Evolutionary conservation across 2,113 vertebrate species (phyloP), one percentile per base, ranked within the genome.

Genomic region (Phalacrocorax carbo): DNA sequence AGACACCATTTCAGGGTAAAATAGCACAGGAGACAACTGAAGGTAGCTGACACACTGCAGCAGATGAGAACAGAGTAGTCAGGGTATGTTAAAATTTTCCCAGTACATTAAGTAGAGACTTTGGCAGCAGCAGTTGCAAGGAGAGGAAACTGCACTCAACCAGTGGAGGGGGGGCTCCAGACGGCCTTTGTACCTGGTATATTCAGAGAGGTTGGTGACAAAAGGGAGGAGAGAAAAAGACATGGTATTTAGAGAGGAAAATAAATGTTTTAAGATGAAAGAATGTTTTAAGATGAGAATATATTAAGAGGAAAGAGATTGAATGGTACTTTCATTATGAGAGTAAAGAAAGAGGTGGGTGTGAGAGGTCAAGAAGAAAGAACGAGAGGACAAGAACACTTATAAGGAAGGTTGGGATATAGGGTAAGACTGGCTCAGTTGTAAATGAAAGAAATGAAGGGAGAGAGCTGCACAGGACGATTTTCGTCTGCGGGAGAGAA

Each of bases 191-290:
- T 90, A 90, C 44, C 30, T 83, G 71, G 21, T 0, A 1, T 52
- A 46, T 92, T 92, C 76, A 81, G 38, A 86, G 68, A 61, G 17
- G 16, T 34, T 90, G 51, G 57, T 82, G 83, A 72, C 65, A n/a
- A 80, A 92, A 79, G 52, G 36, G 25, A 84, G 34, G 25, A 61
- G 48, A 83, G 30, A 79, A 92, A 57, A 81, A 80, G 51, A 40
- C 10, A 5, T 0, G 3, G 18, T 64, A 69, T 88, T 88, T 86
- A 70, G 70, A 82, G 65, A 84, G 52, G 57, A 52, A 91, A 87
- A 78, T 48, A 55, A 86, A 36, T 57, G 69, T 66, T 95, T 91
- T 77, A 88, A 91, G 86, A 76, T 79, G 49, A 82, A 96, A 89
- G 30, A 73, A 20, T 73, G 16, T 34, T 94, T 93, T 57, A 83